phyloP scores from a whole-genome alignment of 2,888 invertebrate species.

The Pammene fasciana region DNA sequence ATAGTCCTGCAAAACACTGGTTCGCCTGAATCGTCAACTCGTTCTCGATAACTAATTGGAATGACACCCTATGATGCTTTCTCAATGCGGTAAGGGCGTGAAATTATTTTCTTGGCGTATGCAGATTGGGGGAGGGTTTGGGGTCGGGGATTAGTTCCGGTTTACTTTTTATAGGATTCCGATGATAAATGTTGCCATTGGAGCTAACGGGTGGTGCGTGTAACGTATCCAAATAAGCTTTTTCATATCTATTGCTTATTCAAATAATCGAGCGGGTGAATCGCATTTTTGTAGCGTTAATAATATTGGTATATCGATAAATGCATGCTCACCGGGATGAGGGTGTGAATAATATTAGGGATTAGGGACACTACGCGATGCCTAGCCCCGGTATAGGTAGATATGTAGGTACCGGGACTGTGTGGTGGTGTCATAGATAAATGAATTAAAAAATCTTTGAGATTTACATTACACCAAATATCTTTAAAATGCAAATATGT shows the following conservation, averaged over 20 bases:
- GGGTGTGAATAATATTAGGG: neutral
- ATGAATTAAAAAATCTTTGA: no score
- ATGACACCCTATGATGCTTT: slow-evolving; percentile 45
- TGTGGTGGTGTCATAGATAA: no score
- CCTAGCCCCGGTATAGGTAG: no score
- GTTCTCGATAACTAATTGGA: neutral
- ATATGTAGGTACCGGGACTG: no score
- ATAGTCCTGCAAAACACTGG: neutral
- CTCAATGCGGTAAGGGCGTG: slow-evolving; percentile 74
- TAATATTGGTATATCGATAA: slow-evolving; percentile 25
- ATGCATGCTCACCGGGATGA: slow-evolving; percentile 1
- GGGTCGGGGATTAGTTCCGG: slow-evolving; percentile 76
- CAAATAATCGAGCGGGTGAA: slow-evolving; percentile 47
- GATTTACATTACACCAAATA: no score
- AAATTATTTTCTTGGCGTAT: slow-evolving; percentile 82
- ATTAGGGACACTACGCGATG: neutral
- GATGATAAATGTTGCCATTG: slow-evolving; percentile 79
- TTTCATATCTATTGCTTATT: slow-evolving; percentile 50
- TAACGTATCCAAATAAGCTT: slow-evolving; percentile 75
- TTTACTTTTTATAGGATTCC: slow-evolving; percentile 82
- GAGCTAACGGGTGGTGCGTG: slow-evolving; percentile 79
- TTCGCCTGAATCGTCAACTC: neutral
- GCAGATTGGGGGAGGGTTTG: slow-evolving; percentile 75
- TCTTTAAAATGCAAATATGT: no score
- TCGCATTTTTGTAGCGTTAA: slow-evolving; percentile 21